Conservation (phyloP, 1,140 invertebrate species). For the Venturia canescens region DNA sequence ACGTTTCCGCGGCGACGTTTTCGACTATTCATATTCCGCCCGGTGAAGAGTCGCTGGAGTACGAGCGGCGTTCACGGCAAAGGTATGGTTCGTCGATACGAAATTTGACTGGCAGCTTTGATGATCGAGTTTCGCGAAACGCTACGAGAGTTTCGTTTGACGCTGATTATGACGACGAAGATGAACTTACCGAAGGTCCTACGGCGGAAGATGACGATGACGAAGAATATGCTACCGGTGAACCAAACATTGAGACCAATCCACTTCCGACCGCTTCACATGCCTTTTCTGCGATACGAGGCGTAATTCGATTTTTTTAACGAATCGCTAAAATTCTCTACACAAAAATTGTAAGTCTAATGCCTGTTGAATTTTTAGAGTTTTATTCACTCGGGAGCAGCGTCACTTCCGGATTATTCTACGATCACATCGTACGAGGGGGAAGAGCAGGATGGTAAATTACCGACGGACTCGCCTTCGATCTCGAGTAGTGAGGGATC, state of each 20-base stretch:
- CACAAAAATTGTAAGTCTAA: neutral
- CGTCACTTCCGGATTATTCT: neutral
- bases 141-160: neutral
- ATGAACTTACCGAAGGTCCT: neutral
- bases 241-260: neutral
- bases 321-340: neutral
- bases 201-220: constrained; percentile 10
- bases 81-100: neutral
- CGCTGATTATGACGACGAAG: constrained; percentile 19
- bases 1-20: neutral
- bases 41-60: neutral
- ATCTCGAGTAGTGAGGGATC: neutral
- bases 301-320: neutral
- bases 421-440: neutral
- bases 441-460: neutral
- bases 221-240: constrained; percentile 21
- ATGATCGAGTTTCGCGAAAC: neutral
- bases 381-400: neutral
- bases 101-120: neutral
- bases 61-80: neutral
- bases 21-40: neutral
- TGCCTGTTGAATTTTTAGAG: neutral
- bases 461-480: constrained; percentile 8
- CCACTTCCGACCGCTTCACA: neutral
- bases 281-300: neutral